Conservation (phyloP, 2,113 vertebrate genomes). For the Thunnus thynnus region DNA sequence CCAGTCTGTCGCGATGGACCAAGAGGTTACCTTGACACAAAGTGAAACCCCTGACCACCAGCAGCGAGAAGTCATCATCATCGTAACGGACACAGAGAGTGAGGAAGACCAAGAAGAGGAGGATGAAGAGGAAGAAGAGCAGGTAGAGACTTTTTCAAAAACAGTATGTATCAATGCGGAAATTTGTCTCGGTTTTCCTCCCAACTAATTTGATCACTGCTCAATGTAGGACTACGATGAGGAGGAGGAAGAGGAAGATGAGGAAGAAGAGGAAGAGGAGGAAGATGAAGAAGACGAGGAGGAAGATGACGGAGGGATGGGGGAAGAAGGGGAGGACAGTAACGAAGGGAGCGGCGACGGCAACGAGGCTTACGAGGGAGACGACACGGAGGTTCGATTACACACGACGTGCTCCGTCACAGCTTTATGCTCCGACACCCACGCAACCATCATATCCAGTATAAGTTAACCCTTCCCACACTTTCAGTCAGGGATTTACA, state of each 20-base stretch:
- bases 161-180: neutral
- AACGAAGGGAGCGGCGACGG: slow-evolving; percentile 94
- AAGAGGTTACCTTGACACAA: slow-evolving; percentile 85
- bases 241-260: slow-evolving; percentile 91
- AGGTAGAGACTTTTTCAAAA: slow-evolving; percentile 54
- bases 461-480: slow-evolving; percentile 23
- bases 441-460: slow-evolving; percentile 10
- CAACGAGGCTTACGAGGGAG: slow-evolving; percentile 93
- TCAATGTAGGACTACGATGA: slow-evolving; percentile 85
- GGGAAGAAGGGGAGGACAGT: slow-evolving; percentile 95
- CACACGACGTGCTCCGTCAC: neutral
- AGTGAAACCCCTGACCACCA: slow-evolving; percentile 85
- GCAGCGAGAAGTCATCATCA: slow-evolving; percentile 93
- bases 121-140: slow-evolving; percentile 85
- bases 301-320: slow-evolving; percentile 94
- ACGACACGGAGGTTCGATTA: slow-evolving; percentile 90
- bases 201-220: neutral
- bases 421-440: neutral
- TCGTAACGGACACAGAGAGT: slow-evolving; percentile 94
- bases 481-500: neutral
- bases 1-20: slow-evolving; percentile 88
- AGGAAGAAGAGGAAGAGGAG: slow-evolving; percentile 93
- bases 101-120: slow-evolving; percentile 94
- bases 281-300: slow-evolving; percentile 94
- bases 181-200: neutral